Conservation (phyloP, 2,888 invertebrate species). For the Hypselothyrea guttata region DNA sequence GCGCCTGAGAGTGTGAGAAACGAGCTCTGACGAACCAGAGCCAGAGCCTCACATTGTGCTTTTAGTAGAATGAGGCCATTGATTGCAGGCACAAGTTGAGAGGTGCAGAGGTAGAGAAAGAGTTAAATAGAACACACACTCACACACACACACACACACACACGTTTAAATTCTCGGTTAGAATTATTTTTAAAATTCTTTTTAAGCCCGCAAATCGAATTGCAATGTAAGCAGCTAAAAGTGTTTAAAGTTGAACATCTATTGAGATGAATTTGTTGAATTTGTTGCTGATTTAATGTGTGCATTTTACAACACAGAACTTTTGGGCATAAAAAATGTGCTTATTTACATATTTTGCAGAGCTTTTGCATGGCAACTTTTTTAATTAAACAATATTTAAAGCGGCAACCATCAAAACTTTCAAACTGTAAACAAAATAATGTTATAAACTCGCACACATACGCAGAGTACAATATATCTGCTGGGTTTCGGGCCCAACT, state of each 20-base stretch:
- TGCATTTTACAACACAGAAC: too few species aligned
- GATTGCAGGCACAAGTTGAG: slow-evolving; percentile 22
- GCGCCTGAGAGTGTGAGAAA: slow-evolving; percentile 14
- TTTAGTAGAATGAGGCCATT: slow-evolving; percentile 17
- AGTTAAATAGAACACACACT: background rate
- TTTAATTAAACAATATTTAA: slow-evolving; percentile 69
- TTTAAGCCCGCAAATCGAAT: background rate
- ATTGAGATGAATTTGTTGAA: too few species aligned
- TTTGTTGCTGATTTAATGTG: too few species aligned
- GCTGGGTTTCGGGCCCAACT: slow-evolving; percentile 1
- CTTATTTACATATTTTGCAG: too few species aligned
- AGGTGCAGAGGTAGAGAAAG: background rate
- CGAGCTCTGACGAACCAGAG: slow-evolving; percentile 9
- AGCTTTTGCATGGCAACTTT: slow-evolving; percentile 41
- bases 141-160: too few species aligned
- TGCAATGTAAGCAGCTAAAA: background rate
- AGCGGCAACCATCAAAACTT: slow-evolving; percentile 50
- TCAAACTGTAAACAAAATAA: slow-evolving; percentile 58
- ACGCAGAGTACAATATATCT: background rate
- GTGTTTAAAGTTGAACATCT: too few species aligned
- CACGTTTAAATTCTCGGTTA: too few species aligned
- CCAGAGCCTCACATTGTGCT: slow-evolving; percentile 25
- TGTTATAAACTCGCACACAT: slow-evolving; percentile 28
- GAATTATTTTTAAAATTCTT: background rate
- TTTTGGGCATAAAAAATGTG: too few species aligned